Conservation (phyloP, 1,140 invertebrate species). For the Eriosoma lanigerum region DNA sequence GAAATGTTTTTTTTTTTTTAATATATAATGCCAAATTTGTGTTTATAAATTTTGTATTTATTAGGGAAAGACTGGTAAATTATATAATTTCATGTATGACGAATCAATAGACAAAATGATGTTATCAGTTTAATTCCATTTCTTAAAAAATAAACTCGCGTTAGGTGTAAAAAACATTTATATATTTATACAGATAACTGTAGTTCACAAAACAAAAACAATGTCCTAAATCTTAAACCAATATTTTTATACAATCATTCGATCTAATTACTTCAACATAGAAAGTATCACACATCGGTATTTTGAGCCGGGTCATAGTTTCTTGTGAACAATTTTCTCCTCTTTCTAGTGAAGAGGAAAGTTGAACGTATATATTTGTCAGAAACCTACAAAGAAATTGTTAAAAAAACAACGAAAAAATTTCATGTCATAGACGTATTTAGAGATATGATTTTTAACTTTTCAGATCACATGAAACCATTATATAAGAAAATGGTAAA, state of each 20-base stretch:
- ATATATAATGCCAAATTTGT: constrained; percentile 4
- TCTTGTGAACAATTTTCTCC: constrained; percentile 7
- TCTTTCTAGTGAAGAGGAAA: not conserved
- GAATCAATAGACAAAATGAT: constrained; percentile 4
- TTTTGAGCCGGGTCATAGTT: not conserved
- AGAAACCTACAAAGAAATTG: constrained; percentile 18
- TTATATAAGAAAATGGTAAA: no score
- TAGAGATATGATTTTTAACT: not conserved
- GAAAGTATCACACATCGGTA: constrained; percentile 2
- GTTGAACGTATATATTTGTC: not conserved
- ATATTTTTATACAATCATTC: constrained; percentile 31
- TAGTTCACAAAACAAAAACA: constrained; percentile 39
- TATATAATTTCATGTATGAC: not conserved
- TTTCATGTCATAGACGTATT: not conserved
- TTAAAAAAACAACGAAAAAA: constrained; percentile 10
- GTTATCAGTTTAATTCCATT: constrained; percentile 35
- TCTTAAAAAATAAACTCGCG: constrained; percentile 8
- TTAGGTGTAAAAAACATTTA: not conserved
- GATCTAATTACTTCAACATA: constrained; percentile 2
- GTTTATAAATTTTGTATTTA: constrained; percentile 23
- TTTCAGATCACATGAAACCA: not conserved
- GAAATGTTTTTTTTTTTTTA: constrained; percentile 17
- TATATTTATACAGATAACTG: constrained; percentile 39
- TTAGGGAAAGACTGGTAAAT: constrained; percentile 7
- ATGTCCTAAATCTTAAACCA: not conserved